A percentile compares a stretch with the other conserved stretches of the same genome.
Conservation (phyloP, 2,888 invertebrate genomes). For the Lasioglossum vierecki region DNA sequence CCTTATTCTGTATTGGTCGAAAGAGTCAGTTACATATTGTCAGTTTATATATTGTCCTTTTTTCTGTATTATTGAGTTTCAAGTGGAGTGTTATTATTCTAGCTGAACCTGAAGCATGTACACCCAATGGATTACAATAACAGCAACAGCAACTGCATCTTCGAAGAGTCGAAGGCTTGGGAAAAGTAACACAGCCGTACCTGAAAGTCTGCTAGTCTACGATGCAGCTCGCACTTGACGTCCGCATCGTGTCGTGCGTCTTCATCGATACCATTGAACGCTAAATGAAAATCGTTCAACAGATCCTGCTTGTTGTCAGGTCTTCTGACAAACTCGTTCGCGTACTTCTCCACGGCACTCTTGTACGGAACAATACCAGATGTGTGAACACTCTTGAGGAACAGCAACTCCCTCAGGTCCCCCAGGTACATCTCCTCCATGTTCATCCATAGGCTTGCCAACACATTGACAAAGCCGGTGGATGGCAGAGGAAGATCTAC, state of each 20-base stretch:
- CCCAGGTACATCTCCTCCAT: constrained; percentile 85
- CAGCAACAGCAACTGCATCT: no score
- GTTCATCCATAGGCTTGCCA: constrained; percentile 85
- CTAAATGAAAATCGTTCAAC: constrained; percentile 86
- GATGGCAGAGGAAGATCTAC: constrained; percentile 83
- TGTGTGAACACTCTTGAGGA: constrained; percentile 86
- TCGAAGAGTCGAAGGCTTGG: no score
- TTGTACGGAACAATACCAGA: constrained; percentile 86
- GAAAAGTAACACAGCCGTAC: constrained; percentile 15
- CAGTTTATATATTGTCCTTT: no score
- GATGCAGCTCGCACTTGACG: constrained; percentile 88
- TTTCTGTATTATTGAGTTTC: no score
- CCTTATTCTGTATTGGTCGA: no score
- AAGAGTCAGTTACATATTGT: no score
- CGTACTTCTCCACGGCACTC: constrained; percentile 85
- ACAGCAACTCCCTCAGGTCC: constrained; percentile 86
- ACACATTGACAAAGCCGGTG: constrained; percentile 80
- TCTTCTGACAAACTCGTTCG: constrained; percentile 85
- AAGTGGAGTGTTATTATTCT: no score
- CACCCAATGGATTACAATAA: no score
- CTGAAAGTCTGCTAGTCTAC: constrained; percentile 85
- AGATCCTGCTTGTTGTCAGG: constrained; percentile 87
- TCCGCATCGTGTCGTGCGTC: constrained; percentile 86
- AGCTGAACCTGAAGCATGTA: no score
- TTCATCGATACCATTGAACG: constrained; percentile 87